phyloP scores from a whole-genome alignment of 2,888 invertebrate species.

The Hoplodrina ambigua region DNA sequence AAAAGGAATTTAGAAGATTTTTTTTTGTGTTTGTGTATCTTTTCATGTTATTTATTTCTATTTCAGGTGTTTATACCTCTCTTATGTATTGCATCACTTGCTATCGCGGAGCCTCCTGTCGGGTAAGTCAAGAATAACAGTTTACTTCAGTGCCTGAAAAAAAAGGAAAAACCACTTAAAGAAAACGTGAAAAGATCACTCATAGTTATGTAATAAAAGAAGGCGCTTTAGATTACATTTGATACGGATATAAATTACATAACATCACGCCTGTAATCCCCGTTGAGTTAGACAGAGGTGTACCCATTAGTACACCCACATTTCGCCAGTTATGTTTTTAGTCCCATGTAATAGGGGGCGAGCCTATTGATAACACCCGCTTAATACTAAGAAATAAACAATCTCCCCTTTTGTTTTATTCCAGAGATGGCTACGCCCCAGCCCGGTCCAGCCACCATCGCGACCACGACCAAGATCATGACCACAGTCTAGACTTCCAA shows the following conservation, averaged over 20 bases:
- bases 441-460: conserved; percentile 69
- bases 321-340: too few species aligned
- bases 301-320: too few species aligned
- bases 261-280: too few species aligned
- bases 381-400: too few species aligned
- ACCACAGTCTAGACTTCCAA: conserved; percentile 60
- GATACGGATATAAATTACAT: background rate
- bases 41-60: background rate
- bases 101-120: conserved; percentile 81
- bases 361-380: too few species aligned
- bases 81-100: conserved; percentile 71
- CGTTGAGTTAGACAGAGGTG: too few species aligned
- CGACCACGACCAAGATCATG: conserved; percentile 54
- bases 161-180: background rate
- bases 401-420: conserved; percentile 46
- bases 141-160: background rate
- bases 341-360: too few species aligned
- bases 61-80: conserved; percentile 79
- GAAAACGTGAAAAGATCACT: background rate
- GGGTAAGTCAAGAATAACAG: conserved; percentile 72
- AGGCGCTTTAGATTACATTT: background rate
- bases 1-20: too few species aligned
- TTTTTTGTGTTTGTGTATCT: background rate
- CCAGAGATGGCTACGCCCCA: conserved; percentile 78
- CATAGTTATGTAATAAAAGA: background rate